Percentiles rank a stretch among this genome's conserved stretches.
phyloP scores from a whole-genome alignment of 2,113 vertebrate species.

The Coturnix japonica region DNA sequence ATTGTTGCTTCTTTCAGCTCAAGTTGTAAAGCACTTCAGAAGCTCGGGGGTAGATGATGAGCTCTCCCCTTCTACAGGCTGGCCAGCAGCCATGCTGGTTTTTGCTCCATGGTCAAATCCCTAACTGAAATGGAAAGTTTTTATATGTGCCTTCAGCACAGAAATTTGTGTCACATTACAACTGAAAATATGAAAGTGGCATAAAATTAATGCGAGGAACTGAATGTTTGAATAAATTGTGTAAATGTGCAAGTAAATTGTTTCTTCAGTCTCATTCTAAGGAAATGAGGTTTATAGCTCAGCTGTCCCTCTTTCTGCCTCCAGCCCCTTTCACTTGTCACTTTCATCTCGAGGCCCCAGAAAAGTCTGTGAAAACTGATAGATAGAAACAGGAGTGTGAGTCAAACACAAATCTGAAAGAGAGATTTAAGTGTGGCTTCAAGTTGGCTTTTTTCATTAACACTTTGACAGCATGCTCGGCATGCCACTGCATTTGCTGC shows the following conservation, averaged over 20 bases:
- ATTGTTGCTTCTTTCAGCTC: not conserved
- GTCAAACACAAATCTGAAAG: not conserved
- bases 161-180: not conserved
- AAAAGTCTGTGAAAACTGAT: not conserved
- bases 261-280: not conserved
- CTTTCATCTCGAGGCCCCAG: not conserved
- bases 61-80: not conserved
- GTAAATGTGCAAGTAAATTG: not conserved
- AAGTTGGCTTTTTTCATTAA: not conserved
- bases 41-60: not conserved
- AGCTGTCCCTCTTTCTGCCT: not conserved
- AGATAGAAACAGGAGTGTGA: not conserved
- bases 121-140: not conserved
- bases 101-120: not conserved
- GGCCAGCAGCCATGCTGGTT: not conserved
- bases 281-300: not conserved
- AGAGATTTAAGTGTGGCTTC: not conserved
- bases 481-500: rapidly evolving
- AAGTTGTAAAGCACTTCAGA: not conserved
- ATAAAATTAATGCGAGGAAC: not conserved
- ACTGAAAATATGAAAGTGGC: not conserved
- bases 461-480: not conserved
- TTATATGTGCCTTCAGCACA: not conserved
- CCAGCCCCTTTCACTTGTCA: no score
- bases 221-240: not conserved